These are phyloP conservation scores for Neoaliturus tenellus DNA, from an alignment of 2,888 invertebrate species.

Conservation along the genomic window DNA sequence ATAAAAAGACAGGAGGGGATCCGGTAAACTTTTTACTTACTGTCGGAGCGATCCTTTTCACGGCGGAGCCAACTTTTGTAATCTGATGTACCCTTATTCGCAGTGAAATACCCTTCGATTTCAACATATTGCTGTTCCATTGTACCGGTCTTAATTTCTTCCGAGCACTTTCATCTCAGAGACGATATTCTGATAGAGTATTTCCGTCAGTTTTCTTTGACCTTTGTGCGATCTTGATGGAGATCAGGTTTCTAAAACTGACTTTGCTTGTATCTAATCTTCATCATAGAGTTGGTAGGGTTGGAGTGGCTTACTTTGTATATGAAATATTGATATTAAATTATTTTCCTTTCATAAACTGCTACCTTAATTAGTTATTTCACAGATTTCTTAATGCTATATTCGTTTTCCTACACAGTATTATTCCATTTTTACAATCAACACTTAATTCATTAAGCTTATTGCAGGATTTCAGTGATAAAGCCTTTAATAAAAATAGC, in stretches of 20 bases:
- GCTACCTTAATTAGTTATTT: no score
- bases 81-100: conserved; percentile 52
- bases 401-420: no score
- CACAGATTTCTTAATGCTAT: no score
- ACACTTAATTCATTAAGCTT: no score
- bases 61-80: conserved; percentile 41
- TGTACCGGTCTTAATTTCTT: conserved; percentile 48
- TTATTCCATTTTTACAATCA: no score
- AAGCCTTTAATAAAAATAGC: no score
- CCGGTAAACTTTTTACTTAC: conserved; percentile 52
- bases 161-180: conserved; percentile 25
- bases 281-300: no score
- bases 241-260: neutral
- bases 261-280: no score
- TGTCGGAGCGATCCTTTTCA: conserved; percentile 48
- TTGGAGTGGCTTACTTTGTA: no score
- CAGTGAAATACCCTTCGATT: conserved; percentile 36
- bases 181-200: conserved; percentile 13
- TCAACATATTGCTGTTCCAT: conserved; percentile 45
- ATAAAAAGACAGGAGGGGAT: conserved; percentile 47
- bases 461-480: no score
- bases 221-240: neutral
- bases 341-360: no score
- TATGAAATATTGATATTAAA: no score
- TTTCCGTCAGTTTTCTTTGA: conserved; percentile 1